phyloP scores from a whole-genome alignment of 2,113 vertebrate species.

The Sakesphorus luctuosus region DNA sequence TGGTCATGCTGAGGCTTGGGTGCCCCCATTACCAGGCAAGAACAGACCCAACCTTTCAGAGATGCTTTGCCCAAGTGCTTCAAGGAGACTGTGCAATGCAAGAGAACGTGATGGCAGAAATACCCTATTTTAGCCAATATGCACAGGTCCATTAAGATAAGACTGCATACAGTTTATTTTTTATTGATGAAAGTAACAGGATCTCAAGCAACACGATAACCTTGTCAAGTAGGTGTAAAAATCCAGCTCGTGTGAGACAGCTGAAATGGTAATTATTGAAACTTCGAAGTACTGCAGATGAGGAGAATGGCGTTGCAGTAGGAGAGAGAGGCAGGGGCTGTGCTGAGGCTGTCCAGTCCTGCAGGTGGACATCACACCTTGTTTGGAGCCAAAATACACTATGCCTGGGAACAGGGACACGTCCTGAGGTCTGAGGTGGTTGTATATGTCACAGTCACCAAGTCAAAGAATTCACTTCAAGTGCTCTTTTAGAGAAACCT shows the following conservation, averaged over 20 bases:
- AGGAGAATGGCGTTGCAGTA: accelerated
- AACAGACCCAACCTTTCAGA: not conserved
- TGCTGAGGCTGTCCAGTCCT: accelerated
- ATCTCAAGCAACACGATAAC: not conserved
- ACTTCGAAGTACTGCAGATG: not conserved
- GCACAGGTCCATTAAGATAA: not conserved
- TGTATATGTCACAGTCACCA: accelerated
- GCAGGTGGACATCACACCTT: accelerated
- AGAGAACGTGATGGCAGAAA: not conserved
- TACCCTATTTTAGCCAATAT: not conserved
- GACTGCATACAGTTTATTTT: not conserved
- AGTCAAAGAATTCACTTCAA: not conserved
- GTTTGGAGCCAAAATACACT: accelerated
- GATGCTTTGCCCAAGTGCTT: not conserved
- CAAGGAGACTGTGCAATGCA: not conserved
- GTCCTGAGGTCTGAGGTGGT: accelerated
- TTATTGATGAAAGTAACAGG: constrained; percentile 26
- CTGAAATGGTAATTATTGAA: not conserved
- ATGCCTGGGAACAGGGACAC: accelerated
- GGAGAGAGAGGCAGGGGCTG: not conserved
- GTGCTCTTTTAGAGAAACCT: not conserved
- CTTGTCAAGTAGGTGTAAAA: constrained; percentile 12
- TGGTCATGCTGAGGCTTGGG: not conserved
- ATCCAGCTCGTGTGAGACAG: not conserved
- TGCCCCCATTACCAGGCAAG: not conserved